Percentiles rank a stretch among this genome's conserved stretches.
Conservation (phyloP, 2,113 vertebrate species). For the Zapornia atra region DNA sequence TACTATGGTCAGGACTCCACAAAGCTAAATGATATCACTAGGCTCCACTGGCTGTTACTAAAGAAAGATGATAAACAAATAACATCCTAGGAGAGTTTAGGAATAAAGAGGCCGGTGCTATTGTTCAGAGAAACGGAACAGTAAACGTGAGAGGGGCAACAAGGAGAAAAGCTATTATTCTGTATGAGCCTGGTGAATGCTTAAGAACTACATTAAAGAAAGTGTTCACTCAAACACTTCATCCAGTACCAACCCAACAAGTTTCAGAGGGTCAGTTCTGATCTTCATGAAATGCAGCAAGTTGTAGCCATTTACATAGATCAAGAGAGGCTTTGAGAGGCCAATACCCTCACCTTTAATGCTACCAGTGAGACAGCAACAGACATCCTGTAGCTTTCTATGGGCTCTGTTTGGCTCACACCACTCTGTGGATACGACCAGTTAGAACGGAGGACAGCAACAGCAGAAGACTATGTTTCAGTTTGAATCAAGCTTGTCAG, state of each 20-base stretch:
- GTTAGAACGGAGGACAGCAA: not conserved
- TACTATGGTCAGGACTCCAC: not conserved
- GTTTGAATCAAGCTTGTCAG: constrained; percentile 17
- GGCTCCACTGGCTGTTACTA: not conserved
- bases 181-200: not conserved
- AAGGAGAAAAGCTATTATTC: not conserved
- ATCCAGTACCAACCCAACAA: not conserved
- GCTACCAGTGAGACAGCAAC: not conserved
- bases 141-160: not conserved
- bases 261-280: not conserved
- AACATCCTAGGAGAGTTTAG: constrained; percentile 7
- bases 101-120: not conserved
- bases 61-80: constrained; percentile 39
- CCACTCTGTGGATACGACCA: not conserved
- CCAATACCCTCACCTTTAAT: not conserved
- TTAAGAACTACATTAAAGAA: not conserved
- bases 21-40: constrained; percentile 46
- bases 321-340: not conserved
- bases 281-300: not conserved
- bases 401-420: not conserved
- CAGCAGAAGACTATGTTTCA: not conserved
- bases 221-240: not conserved
- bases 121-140: not conserved
- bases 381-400: not conserved
- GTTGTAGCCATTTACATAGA: not conserved